Conservation (phyloP, 2,113 vertebrate species). For the Glaucomys volans region DNA sequence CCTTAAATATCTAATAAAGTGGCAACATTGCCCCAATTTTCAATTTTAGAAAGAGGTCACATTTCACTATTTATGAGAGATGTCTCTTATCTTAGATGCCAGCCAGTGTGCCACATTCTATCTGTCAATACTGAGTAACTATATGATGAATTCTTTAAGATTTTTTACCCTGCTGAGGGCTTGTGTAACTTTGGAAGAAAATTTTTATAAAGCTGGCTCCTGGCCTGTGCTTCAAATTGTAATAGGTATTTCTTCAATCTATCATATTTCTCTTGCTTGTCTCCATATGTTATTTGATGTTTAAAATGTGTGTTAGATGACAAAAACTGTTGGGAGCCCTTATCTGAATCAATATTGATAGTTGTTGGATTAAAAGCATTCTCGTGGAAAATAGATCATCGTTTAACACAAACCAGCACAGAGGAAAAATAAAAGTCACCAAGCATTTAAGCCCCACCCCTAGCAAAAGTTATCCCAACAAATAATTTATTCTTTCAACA, state of each 20-base stretch:
- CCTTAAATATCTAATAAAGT: neutral
- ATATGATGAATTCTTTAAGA: neutral
- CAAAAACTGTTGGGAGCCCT: neutral
- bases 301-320: neutral
- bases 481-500: neutral
- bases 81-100: neutral
- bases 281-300: slow-evolving; percentile 1
- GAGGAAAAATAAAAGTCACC: neutral
- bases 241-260: slow-evolving; percentile 19
- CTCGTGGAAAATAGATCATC: neutral
- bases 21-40: neutral
- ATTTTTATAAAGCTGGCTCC: neutral
- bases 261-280: slow-evolving; percentile 3
- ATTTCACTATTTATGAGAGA: neutral
- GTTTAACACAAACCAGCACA: neutral
- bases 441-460: neutral
- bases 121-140: neutral
- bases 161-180: neutral
- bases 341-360: neutral
- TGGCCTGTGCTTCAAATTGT: neutral
- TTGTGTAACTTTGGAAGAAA: neutral
- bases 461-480: neutral
- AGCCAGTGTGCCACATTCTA: neutral
- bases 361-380: neutral
- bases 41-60: neutral